Evolutionary conservation across 1,140 invertebrate species (phyloP), one percentile per base, ranked within the genome.

Genomic region (Hydropsyche tenuis): DNA sequence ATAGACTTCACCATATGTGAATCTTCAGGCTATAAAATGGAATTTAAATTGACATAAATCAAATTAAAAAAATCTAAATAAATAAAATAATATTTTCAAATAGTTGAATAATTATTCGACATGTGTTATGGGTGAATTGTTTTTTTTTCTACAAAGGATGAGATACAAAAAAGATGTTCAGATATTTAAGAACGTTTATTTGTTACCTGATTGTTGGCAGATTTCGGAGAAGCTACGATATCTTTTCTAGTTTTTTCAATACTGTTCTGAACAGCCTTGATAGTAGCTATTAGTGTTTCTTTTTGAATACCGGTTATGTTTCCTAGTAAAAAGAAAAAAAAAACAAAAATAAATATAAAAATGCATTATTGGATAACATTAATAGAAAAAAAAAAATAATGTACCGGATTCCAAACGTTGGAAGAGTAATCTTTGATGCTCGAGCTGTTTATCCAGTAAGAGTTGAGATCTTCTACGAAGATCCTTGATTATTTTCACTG

Each of bases 191-290:
- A n/a, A n/a, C n/a, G n/a, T n/a, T n/a, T n/a, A n/a, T n/a, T 16
- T 53, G 5, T 74, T 12, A 70, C 56, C 43, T 65, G 45, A 5
- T 20, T 14, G 46, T 42, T 74, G n/a, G 30, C 30, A 37, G 51
- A 43, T 45, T 77, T 77, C 1, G 62, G 48, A 30, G 48, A 45
- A 2, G 73, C 6, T 14, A 73, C 37, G 0, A 94, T 80, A 78
- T 93, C 91, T 78, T 90, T 90, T 30, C 89, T 87, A 14, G 94
- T 84, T 72, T 88, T 91, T 78, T 94, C 93, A 43, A 95, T 94
- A 1, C 89, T 89, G 66, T 90, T 88, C 75, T 93, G 91, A 5
- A 94, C 86, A 0, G 87, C 87, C 78, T 93, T 94, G 30, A 95
- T 90, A 0, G 93, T 92, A 46, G 88, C 83, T 82, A 94, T 86